A percentile compares a stretch with the other conserved stretches of the same genome.
Evolutionary conservation across 2,797 vertebrate genomes (phyloP).

Genomic region (Rhinatrema bivittatum): DNA sequence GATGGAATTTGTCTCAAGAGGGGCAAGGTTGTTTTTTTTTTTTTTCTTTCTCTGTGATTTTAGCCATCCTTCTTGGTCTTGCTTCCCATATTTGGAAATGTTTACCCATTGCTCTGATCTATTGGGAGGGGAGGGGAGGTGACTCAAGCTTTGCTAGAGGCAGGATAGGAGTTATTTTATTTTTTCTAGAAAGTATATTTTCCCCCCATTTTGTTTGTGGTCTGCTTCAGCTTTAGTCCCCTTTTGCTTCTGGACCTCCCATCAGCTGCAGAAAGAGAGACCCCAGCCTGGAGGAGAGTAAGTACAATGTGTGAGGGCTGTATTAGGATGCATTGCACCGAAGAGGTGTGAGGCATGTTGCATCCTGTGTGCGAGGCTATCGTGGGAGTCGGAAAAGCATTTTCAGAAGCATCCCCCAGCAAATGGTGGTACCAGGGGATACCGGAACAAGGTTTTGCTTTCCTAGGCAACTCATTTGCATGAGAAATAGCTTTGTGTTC

Average conservation of each 20-base stretch:
- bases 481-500: too few relatives aligned
- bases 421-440: too few relatives aligned
- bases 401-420: slow-evolving; percentile 8
- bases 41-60: slow-evolving; percentile 46
- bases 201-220: slow-evolving; percentile 31
- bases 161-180: slow-evolving; percentile 60
- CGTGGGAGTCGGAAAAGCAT: slow-evolving; percentile 18
- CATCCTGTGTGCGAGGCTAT: not conserved
- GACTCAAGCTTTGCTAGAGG: slow-evolving; percentile 74
- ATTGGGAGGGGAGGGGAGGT: slow-evolving; percentile 85
- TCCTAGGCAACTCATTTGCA: too few relatives aligned
- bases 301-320: slow-evolving; percentile 35
- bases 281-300: slow-evolving; percentile 27
- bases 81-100: slow-evolving; percentile 99
- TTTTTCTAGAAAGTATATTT: slow-evolving; percentile 27
- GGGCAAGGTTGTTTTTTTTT: slow-evolving; percentile 40
- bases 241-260: slow-evolving; percentile 34
- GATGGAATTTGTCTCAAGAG: slow-evolving; percentile 32
- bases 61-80: slow-evolving; percentile 78
- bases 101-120: slow-evolving; percentile 91
- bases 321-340: slow-evolving; percentile 5
- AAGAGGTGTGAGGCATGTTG: not conserved
- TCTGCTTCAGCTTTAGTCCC: slow-evolving; percentile 43
- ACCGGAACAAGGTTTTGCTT: too few relatives aligned
- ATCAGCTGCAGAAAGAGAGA: slow-evolving; percentile 18